Evolutionary conservation across 2,797 vertebrate species (phyloP).

Genomic region (Sardinella longiceps): DNA sequence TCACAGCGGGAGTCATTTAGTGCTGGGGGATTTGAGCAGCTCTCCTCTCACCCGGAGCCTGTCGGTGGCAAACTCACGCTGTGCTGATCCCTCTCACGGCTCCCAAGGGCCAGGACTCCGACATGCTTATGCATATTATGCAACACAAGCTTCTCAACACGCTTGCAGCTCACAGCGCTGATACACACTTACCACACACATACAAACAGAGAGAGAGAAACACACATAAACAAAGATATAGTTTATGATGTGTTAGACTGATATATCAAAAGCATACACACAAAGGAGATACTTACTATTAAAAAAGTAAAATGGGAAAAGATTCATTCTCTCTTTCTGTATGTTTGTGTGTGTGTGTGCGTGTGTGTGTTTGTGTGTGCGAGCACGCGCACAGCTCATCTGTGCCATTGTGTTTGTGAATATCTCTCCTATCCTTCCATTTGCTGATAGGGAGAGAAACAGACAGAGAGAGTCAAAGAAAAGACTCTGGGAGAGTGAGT

Average conservation of each 20-base stretch:
- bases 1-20: conserved; percentile 76
- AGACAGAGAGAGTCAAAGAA: background rate
- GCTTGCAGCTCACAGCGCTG: background rate
- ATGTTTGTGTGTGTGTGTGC: background rate
- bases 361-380: background rate
- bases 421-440: background rate
- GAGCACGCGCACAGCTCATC: too few species aligned
- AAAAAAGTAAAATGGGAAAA: too few species aligned
- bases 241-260: background rate
- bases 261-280: background rate
- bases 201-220: too few species aligned
- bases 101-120: conserved; percentile 6
- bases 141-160: background rate
- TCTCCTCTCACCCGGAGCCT: conserved; percentile 2
- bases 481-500: background rate
- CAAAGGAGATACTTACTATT: too few species aligned
- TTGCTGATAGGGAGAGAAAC: background rate
- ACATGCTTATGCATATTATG: conserved; percentile 4
- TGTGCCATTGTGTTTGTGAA: background rate
- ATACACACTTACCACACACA: background rate
- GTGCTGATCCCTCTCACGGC: background rate
- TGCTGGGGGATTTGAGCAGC: conserved; percentile 71
- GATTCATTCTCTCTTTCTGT: background rate
- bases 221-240: too few species aligned
- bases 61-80: conserved; percentile 10